phyloP scores from a whole-genome alignment of 2,797 vertebrate species.

The Dendrocincla fuliginosa region DNA sequence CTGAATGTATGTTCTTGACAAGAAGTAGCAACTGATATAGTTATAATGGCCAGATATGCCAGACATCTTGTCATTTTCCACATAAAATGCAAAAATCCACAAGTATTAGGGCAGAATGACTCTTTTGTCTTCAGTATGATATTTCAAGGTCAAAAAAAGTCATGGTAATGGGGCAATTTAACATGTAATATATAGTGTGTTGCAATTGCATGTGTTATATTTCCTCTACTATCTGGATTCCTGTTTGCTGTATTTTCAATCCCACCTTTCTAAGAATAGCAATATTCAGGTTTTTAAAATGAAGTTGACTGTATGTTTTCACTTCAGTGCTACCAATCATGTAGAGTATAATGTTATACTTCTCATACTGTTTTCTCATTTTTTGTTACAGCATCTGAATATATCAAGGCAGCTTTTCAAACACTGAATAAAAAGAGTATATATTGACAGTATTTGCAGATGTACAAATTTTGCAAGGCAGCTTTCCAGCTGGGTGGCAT shows the following conservation, averaged over 20 bases:
- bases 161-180: not conserved
- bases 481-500: not conserved
- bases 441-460: not conserved
- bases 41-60: not conserved
- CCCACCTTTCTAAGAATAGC: not conserved
- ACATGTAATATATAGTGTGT: not conserved
- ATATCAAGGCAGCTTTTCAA: not conserved
- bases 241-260: constrained; percentile 13
- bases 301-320: not conserved
- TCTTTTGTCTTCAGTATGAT: not conserved
- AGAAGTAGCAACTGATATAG: not conserved
- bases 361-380: not conserved
- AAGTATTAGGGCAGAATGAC: not conserved
- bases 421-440: not conserved
- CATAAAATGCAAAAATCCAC: not conserved
- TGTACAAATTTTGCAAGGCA: not conserved
- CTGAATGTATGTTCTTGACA: constrained; percentile 18
- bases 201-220: not conserved
- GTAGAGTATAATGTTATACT: constrained; percentile 19
- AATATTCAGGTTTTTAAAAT: constrained; percentile 13
- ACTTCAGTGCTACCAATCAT: not conserved
- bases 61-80: not conserved
- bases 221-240: constrained; percentile 23
- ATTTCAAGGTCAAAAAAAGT: constrained; percentile 35
- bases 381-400: constrained; percentile 20